phyloP scores from a whole-genome alignment of 2,113 vertebrate genomes.

The Oplegnathus fasciatus region DNA sequence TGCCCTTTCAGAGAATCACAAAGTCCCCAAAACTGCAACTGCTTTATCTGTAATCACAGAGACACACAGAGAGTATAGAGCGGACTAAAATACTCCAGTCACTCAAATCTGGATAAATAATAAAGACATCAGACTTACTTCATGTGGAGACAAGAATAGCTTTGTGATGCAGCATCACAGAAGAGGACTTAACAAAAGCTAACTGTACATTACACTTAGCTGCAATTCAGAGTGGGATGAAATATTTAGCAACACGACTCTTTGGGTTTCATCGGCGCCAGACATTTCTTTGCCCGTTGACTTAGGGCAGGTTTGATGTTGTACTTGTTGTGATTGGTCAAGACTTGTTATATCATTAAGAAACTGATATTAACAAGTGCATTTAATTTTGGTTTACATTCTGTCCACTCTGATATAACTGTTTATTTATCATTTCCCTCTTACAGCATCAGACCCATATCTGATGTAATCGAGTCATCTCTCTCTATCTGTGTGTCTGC shows the following conservation, averaged over 20 bases:
- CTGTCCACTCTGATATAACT: neutral
- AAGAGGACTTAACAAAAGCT: slow-evolving; percentile 44
- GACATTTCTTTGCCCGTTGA: neutral
- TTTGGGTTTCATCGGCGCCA: neutral
- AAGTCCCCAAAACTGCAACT: neutral
- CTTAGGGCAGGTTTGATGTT: slow-evolving; percentile 1
- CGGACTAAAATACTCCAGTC: slow-evolving; percentile 23
- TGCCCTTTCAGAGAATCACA: neutral
- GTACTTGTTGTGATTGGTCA: neutral
- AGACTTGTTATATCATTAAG: neutral
- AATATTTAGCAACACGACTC: slow-evolving; percentile 54
- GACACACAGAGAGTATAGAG: neutral
- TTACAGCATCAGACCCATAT: neutral
- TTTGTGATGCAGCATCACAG: slow-evolving; percentile 49
- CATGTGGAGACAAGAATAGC: slow-evolving; percentile 28
- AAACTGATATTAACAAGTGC: neutral
- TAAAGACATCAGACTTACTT: slow-evolving; percentile 23
- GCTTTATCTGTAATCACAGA: slow-evolving; percentile 4
- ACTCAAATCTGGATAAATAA: slow-evolving; percentile 46
- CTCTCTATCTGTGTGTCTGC: neutral
- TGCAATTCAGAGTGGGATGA: slow-evolving; percentile 38
- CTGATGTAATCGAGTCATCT: slow-evolving; percentile 8
- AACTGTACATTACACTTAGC: slow-evolving; percentile 25
- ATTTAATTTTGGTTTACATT: neutral
- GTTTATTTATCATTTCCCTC: neutral